A percentile compares a stretch with the other conserved stretches of the same genome.
phyloP scores from a whole-genome alignment of 2,888 invertebrate species.

The Trachelus tabidus region DNA sequence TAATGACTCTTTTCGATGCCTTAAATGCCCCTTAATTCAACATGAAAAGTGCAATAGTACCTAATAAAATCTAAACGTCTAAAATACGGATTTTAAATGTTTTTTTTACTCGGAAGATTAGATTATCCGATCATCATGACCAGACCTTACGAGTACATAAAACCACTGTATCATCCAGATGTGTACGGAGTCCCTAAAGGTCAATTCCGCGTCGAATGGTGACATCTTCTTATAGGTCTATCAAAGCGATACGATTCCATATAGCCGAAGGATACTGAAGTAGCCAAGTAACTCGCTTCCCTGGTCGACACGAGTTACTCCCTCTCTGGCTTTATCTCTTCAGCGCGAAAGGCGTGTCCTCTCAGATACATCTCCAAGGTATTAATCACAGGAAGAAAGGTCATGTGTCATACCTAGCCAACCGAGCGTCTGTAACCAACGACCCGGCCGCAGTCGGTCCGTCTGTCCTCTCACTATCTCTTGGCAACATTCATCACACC shows the following conservation, averaged over 20 bases:
- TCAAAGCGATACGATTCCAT: neutral
- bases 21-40: no score
- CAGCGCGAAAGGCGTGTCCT: constrained; percentile 5
- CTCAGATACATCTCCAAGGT: constrained; percentile 19
- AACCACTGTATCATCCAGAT: neutral
- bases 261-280: neutral
- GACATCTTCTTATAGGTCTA: neutral
- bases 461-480: constrained; percentile 21
- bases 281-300: neutral
- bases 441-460: constrained; percentile 14
- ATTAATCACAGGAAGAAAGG: constrained; percentile 24
- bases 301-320: neutral
- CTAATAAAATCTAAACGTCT: no score
- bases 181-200: neutral
- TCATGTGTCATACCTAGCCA: constrained; percentile 24
- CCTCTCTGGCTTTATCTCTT: constrained; percentile 4
- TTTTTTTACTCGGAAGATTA: no score
- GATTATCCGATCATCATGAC: neutral
- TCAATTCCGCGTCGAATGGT: neutral
- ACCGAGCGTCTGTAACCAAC: constrained; percentile 23
- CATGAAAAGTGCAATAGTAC: no score
- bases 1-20: no score
- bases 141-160: neutral
- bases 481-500: constrained; percentile 23
- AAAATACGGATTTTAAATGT: no score